Evolutionary conservation across 2,888 invertebrate species (phyloP).

Genomic region (Helicoverpa assulta): DNA sequence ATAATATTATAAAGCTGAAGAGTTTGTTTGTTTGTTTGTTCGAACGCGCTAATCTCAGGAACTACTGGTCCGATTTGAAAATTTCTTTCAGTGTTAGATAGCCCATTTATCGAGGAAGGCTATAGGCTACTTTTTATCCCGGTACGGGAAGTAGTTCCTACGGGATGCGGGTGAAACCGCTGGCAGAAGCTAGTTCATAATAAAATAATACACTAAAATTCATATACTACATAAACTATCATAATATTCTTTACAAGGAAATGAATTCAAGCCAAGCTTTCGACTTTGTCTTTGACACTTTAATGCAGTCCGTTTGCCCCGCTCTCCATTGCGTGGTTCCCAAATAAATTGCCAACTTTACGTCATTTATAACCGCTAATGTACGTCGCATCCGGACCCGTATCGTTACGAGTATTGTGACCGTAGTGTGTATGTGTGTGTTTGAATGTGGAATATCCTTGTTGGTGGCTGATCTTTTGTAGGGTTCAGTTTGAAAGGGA

Average conservation of each 20-base stretch:
- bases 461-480: slow-evolving; percentile 43
- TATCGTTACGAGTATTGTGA: slow-evolving; percentile 57
- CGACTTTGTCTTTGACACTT: slow-evolving; percentile 60
- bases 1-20: too few relatives aligned
- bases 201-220: background rate
- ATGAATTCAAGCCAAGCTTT: slow-evolving; percentile 43
- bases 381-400: slow-evolving; percentile 63
- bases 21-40: too few relatives aligned
- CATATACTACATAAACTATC: background rate
- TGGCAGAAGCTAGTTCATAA: too few relatives aligned
- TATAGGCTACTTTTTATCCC: too few relatives aligned
- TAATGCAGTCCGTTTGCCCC: slow-evolving; percentile 48
- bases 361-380: slow-evolving; percentile 63
- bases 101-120: too few relatives aligned
- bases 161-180: too few relatives aligned
- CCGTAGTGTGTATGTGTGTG: slow-evolving; percentile 37
- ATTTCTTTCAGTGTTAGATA: too few relatives aligned
- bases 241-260: slow-evolving; percentile 37
- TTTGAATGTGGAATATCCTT: slow-evolving; percentile 35
- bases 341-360: slow-evolving; percentile 61
- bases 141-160: too few relatives aligned
- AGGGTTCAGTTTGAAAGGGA: slow-evolving; percentile 16
- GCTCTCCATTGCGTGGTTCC: slow-evolving; percentile 53
- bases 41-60: too few relatives aligned
- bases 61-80: too few relatives aligned